Conservation (phyloP, 1,140 invertebrate genomes). For the Dendrolimus kikuchii region DNA sequence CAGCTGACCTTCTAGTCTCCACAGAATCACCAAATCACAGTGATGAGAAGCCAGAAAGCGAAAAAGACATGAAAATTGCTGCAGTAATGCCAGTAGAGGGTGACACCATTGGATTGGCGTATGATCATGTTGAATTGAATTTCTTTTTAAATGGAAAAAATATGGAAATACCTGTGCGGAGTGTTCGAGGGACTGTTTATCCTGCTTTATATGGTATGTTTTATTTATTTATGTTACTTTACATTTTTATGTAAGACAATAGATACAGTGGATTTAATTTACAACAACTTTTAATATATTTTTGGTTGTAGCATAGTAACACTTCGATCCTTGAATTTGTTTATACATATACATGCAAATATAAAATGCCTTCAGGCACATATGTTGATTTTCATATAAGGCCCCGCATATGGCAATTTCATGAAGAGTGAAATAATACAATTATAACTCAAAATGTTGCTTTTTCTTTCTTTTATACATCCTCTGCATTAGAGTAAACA, state of each 20-base stretch:
- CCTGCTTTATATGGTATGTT: slow-evolving; percentile 93
- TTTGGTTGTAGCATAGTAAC: too few species aligned
- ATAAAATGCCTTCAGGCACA: too few species aligned
- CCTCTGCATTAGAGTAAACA: too few species aligned
- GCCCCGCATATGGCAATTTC: neutral
- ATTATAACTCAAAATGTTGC: too few species aligned
- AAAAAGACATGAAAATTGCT: slow-evolving; percentile 23
- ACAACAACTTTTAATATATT: too few species aligned
- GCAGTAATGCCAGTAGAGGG: slow-evolving; percentile 84
- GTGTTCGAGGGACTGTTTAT: slow-evolving; percentile 92
- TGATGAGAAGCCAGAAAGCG: slow-evolving; percentile 39
- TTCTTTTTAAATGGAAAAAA: slow-evolving; percentile 96
- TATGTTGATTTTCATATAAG: neutral
- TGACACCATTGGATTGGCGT: slow-evolving; percentile 94
- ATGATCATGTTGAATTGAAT: slow-evolving; percentile 97
- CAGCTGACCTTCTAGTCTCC: slow-evolving; percentile 61
- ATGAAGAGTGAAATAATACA: too few species aligned
- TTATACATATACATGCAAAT: too few species aligned
- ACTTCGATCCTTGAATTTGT: too few species aligned
- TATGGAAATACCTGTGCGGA: slow-evolving; percentile 87
- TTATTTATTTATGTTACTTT: neutral
- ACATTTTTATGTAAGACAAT: neutral
- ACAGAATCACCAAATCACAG: slow-evolving; percentile 36
- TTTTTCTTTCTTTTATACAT: too few species aligned
- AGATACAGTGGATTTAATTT: slow-evolving; percentile 3